Evolutionary conservation across 2,797 vertebrate genomes (phyloP).

Genomic region (Bovichtus diacanthus): DNA sequence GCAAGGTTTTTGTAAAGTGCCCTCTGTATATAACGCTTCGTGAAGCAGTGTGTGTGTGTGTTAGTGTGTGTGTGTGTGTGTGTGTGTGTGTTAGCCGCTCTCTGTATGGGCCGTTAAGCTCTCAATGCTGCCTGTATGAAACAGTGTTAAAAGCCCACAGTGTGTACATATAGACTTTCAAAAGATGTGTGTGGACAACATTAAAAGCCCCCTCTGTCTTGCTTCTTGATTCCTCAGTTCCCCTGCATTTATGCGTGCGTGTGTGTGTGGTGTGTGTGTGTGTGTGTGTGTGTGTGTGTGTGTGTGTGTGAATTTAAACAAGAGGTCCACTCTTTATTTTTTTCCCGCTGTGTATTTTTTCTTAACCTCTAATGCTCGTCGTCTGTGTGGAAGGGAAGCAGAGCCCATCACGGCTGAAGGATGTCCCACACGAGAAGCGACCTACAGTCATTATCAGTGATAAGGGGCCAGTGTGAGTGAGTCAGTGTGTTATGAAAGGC

Average conservation of each 20-base stretch:
- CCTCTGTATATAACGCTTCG: slow-evolving; percentile 63
- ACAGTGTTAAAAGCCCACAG: slow-evolving; percentile 76
- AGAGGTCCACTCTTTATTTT: slow-evolving; percentile 69
- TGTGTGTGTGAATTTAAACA: slow-evolving; percentile 49
- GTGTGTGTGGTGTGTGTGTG: slow-evolving; percentile 1
- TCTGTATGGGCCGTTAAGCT: slow-evolving; percentile 65
- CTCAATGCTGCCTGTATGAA: slow-evolving; percentile 81
- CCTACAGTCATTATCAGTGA: slow-evolving; percentile 66
- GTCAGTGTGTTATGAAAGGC: slow-evolving; percentile 60
- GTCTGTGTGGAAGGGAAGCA: slow-evolving; percentile 56
- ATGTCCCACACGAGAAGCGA: slow-evolving; percentile 62
- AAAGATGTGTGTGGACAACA: slow-evolving; percentile 71
- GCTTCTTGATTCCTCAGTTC: slow-evolving; percentile 64
- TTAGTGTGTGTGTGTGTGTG: slow-evolving; percentile 32
- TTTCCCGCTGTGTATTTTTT: slow-evolving; percentile 34
- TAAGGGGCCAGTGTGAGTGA: slow-evolving; percentile 66
- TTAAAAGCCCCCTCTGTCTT: slow-evolving; percentile 80
- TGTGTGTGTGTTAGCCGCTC: slow-evolving; percentile 50
- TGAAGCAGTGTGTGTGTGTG: slow-evolving; percentile 34
- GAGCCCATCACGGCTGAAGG: slow-evolving; percentile 61
- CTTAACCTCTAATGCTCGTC: slow-evolving; percentile 49
- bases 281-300: background rate
- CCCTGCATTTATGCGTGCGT: slow-evolving; percentile 31
- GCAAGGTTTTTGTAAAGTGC: slow-evolving; percentile 63
- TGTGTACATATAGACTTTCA: slow-evolving; percentile 73